Conservation (phyloP, 2,888 invertebrate species). For the Stenichneumon culpator region DNA sequence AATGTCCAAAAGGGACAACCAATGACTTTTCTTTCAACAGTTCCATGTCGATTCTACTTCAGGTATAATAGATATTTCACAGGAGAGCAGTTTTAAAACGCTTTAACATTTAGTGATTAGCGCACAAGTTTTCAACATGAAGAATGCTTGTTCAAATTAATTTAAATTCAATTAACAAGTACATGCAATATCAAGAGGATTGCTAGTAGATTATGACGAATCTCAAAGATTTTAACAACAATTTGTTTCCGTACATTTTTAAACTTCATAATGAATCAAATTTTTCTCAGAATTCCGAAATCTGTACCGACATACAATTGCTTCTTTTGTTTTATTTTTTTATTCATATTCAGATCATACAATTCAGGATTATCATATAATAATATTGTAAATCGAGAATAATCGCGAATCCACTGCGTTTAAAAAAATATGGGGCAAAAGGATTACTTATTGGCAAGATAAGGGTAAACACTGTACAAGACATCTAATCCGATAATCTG, state of each 20-base stretch:
- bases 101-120: too few relatives aligned
- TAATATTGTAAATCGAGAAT: neutral
- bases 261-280: slow-evolving; percentile 44
- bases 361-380: neutral
- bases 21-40: too few relatives aligned
- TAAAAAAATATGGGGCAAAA: slow-evolving; percentile 1
- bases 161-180: too few relatives aligned
- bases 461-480: neutral
- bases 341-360: neutral
- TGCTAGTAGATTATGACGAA: neutral
- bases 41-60: too few relatives aligned
- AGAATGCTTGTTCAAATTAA: neutral
- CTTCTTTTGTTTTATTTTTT: neutral
- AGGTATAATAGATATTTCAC: too few relatives aligned
- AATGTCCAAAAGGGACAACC: too few relatives aligned
- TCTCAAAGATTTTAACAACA: neutral
- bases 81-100: too few relatives aligned
- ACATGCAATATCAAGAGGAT: neutral
- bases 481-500: neutral
- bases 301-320: neutral
- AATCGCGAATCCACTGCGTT: neutral
- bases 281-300: slow-evolving; percentile 1
- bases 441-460: neutral
- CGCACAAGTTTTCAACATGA: neutral
- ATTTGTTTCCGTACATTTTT: slow-evolving; percentile 26